Percentiles rank a stretch among this genome's conserved stretches.
Evolutionary conservation across 1,140 invertebrate genomes (phyloP).

Genomic region (Oscheius sp.): DNA sequence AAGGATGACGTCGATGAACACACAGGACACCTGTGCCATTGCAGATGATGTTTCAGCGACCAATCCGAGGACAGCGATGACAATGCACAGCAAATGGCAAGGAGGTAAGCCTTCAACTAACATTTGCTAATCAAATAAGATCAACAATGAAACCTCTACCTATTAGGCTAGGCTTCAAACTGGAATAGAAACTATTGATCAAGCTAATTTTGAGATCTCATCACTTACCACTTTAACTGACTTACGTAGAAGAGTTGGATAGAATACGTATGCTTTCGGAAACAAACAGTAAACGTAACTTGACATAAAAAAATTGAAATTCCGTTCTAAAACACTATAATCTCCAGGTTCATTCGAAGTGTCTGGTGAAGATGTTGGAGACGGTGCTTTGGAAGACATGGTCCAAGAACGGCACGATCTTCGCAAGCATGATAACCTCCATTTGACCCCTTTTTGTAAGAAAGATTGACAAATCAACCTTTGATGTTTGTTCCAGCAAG

Average conservation of each 20-base stretch:
- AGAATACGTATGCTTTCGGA: too few species aligned
- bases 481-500: background rate
- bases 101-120: slow-evolving; percentile 22
- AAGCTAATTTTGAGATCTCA: too few species aligned
- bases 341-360: slow-evolving; percentile 49
- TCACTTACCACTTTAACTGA: too few species aligned
- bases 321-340: too few species aligned
- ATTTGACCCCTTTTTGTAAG: background rate
- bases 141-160: too few species aligned
- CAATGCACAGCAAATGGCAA: slow-evolving; percentile 37
- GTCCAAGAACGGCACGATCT: background rate
- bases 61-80: slow-evolving; percentile 7
- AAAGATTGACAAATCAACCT: background rate
- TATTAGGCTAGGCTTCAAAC: background rate
- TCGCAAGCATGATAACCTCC: background rate
- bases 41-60: slow-evolving; percentile 15
- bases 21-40: slow-evolving; percentile 16
- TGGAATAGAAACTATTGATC: slow-evolving; percentile 26
- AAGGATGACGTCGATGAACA: slow-evolving; percentile 7
- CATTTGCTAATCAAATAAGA: too few species aligned
- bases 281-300: too few species aligned
- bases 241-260: too few species aligned
- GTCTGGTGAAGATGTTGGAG: slow-evolving; percentile 26
- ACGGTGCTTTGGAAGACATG: background rate
- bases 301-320: too few species aligned